Percentiles rank a stretch among this genome's conserved stretches.
Evolutionary conservation across 1,140 invertebrate species (phyloP).

Genomic region (Cataglyphis hispanica): DNA sequence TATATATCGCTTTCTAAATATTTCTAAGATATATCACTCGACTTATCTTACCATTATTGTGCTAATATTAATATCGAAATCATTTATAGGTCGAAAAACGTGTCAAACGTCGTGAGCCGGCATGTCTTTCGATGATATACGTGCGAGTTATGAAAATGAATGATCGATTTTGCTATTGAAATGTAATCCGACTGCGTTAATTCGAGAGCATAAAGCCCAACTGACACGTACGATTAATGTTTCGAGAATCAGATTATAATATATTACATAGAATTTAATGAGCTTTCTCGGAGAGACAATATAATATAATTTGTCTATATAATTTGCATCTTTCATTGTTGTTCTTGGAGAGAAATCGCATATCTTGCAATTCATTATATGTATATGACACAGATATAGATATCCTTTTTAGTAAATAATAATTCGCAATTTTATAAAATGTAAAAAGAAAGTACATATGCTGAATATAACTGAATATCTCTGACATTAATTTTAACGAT

Average conservation of each 20-base stretch:
- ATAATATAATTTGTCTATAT: conserved; percentile 31
- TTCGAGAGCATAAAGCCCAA: conserved; percentile 18
- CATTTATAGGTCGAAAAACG: background rate
- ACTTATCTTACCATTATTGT: background rate
- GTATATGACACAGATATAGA: background rate
- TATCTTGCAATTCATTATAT: background rate
- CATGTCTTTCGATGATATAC: background rate
- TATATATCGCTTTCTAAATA: background rate
- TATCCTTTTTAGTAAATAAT: background rate
- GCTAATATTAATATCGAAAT: conserved; percentile 9
- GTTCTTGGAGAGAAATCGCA: background rate
- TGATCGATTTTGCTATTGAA: conserved; percentile 39
- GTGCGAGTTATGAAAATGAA: conserved; percentile 34
- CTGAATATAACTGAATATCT: background rate
- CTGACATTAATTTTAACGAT: background rate
- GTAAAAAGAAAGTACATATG: background rate
- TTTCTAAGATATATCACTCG: background rate
- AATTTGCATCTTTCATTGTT: conserved; percentile 36
- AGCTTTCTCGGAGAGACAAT: conserved; percentile 37
- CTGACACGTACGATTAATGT: conserved; percentile 4
- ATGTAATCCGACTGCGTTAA: conserved; percentile 40
- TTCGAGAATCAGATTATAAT: conserved; percentile 42
- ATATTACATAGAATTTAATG: conserved; percentile 36
- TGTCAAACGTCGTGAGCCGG: background rate
- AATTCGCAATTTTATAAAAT: background rate